These are phyloP conservation scores for Triplophysa rosa DNA, from an alignment of 2,113 vertebrate species.

Conservation along the genomic window DNA sequence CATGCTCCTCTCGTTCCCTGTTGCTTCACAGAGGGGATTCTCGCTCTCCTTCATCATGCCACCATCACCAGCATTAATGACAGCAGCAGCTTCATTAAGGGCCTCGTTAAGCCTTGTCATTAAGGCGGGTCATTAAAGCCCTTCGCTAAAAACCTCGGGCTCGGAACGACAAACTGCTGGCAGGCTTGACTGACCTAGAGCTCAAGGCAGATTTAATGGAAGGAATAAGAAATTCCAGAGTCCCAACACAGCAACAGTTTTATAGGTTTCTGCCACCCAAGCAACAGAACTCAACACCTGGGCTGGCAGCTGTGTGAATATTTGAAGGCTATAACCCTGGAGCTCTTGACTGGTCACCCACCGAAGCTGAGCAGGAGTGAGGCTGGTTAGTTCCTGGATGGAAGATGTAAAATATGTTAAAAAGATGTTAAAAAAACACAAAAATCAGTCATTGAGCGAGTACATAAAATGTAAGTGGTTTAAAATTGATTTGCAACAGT, in stretches of 20 bases:
- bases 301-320: not conserved
- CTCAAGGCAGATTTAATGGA: slow-evolving; percentile 30
- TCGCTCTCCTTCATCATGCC: slow-evolving; percentile 68
- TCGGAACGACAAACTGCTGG: slow-evolving; percentile 61
- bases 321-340: no score
- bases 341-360: slow-evolving; percentile 1
- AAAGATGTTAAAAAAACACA: no score
- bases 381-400: no score
- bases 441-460: no score
- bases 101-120: slow-evolving; percentile 76
- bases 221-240: slow-evolving; percentile 11
- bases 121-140: slow-evolving; percentile 74
- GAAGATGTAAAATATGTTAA: no score
- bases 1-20: slow-evolving; percentile 58
- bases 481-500: no score
- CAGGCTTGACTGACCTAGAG: slow-evolving; percentile 63
- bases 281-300: slow-evolving; percentile 19
- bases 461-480: no score
- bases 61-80: slow-evolving; percentile 70
- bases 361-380: slow-evolving; percentile 29
- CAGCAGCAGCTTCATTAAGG: slow-evolving; percentile 75
- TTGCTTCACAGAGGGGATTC: slow-evolving; percentile 45
- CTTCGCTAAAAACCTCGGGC: slow-evolving; percentile 65
- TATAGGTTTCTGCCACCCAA: slow-evolving; percentile 9
- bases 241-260: not conserved